phyloP scores from a whole-genome alignment of 2,797 vertebrate genomes.

The Cyprinodon diabolis region DNA sequence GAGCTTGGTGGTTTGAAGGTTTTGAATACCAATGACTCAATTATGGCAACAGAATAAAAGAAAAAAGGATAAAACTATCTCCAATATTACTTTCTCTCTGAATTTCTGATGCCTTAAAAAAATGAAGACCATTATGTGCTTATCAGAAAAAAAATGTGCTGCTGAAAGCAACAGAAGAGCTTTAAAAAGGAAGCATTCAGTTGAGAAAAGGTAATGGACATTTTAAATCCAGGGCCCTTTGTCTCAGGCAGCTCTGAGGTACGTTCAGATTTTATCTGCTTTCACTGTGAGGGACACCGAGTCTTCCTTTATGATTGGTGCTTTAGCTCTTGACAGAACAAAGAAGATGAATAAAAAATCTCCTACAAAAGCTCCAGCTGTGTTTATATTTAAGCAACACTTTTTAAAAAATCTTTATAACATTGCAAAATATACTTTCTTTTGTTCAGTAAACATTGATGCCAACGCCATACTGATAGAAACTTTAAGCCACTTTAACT shows the following conservation, averaged over 20 bases:
- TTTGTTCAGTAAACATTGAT: too few relatives aligned
- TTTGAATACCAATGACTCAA: constrained; percentile 21
- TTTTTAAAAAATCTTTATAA: background rate
- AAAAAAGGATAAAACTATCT: background rate
- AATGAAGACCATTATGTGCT: constrained; percentile 37
- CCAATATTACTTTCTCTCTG: constrained; percentile 24
- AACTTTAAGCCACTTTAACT: too few relatives aligned
- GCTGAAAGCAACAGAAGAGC: constrained; percentile 33
- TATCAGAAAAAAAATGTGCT: constrained; percentile 28
- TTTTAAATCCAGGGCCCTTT: constrained; percentile 28
- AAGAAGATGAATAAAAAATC: background rate
- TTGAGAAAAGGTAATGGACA: constrained; percentile 49
- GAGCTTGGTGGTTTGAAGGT: constrained; percentile 12
- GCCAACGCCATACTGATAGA: background rate
- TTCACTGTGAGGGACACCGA: constrained; percentile 27
- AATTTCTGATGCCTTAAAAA: constrained; percentile 30
- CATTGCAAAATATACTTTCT: background rate
- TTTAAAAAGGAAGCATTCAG: constrained; percentile 16
- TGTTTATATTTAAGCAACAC: background rate
- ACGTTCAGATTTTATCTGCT: constrained; percentile 30
- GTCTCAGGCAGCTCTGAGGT: constrained; percentile 23
- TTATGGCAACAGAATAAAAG: constrained; percentile 31
- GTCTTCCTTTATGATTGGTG: constrained; percentile 13
- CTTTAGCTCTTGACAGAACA: constrained; percentile 1
- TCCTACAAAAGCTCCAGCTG: background rate